Percentiles rank a stretch among this genome's conserved stretches.
Conservation (phyloP, 1,140 invertebrate genomes). For the Oryctes rhinoceros region DNA sequence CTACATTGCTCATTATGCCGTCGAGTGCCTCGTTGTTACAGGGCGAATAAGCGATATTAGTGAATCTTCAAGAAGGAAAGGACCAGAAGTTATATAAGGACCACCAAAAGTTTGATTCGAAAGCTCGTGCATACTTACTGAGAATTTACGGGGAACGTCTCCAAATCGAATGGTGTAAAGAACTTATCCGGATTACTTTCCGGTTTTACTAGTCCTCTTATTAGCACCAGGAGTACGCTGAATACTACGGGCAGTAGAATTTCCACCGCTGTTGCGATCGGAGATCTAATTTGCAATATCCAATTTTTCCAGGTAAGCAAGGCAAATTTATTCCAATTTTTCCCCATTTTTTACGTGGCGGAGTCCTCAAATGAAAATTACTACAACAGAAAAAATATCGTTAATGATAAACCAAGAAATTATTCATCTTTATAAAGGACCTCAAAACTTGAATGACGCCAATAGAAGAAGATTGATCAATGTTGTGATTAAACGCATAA, state of each 20-base stretch:
- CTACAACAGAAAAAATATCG: too few relatives aligned
- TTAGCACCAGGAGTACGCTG: conserved; percentile 72
- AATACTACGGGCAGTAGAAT: conserved; percentile 75
- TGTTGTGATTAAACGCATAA: too few relatives aligned
- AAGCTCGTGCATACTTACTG: neutral
- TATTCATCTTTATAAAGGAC: too few relatives aligned
- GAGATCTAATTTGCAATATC: conserved; percentile 77
- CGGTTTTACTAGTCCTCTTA: conserved; percentile 65
- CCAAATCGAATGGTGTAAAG: conserved; percentile 5
- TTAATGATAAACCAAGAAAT: too few relatives aligned
- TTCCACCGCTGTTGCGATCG: conserved; percentile 75
- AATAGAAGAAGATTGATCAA: too few relatives aligned
- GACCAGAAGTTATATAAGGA: neutral
- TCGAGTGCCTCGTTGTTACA: neutral
- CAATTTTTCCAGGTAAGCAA: conserved; percentile 89
- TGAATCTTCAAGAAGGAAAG: neutral
- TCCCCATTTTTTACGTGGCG: neutral
- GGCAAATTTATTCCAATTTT: conserved; percentile 67
- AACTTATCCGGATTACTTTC: neutral
- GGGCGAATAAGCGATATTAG: neutral
- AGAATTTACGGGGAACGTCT: neutral
- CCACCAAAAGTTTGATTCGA: neutral
- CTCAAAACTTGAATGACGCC: too few relatives aligned
- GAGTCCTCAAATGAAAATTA: too few relatives aligned
- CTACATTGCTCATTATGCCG: neutral